A percentile compares a stretch with the other conserved stretches of the same genome.
phyloP scores from a whole-genome alignment of 2,888 invertebrate species.

The Epiblema foenella region DNA sequence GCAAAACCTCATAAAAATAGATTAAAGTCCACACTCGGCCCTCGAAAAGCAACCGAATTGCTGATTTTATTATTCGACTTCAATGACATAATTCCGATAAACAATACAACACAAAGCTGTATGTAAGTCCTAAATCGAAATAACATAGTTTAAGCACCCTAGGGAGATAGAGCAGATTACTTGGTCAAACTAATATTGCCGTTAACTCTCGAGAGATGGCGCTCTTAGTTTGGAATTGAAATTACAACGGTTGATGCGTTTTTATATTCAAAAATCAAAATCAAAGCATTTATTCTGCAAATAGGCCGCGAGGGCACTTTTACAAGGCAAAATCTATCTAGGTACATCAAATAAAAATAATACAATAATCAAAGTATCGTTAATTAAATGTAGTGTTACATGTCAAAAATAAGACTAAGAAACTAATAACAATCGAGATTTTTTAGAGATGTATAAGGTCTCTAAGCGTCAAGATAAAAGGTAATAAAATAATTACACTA shows the following conservation, averaged over 20 bases:
- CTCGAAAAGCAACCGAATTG: neutral
- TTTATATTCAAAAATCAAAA: too few relatives aligned
- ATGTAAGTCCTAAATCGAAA: neutral
- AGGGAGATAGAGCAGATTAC: neutral
- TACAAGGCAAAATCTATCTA: too few relatives aligned
- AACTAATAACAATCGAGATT: too few relatives aligned
- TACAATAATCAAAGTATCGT: too few relatives aligned
- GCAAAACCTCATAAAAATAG: neutral
- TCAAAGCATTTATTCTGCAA: too few relatives aligned
- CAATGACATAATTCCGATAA: neutral
- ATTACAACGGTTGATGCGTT: neutral
- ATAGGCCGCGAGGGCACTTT: too few relatives aligned
- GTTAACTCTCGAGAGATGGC: neutral
- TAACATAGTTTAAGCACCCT: neutral
- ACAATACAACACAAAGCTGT: neutral
- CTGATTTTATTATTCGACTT: neutral
- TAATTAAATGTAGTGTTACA: too few relatives aligned
- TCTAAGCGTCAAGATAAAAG: too few relatives aligned
- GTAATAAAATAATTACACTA: too few relatives aligned
- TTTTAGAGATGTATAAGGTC: too few relatives aligned
- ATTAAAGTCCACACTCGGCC: neutral
- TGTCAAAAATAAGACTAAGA: too few relatives aligned
- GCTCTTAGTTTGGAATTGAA: neutral
- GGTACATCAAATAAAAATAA: too few relatives aligned
- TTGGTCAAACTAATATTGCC: slow-evolving; percentile 3